A percentile compares a stretch with the other conserved stretches of the same genome.
phyloP scores from a whole-genome alignment of 2,113 vertebrate species.

The Ia io region DNA sequence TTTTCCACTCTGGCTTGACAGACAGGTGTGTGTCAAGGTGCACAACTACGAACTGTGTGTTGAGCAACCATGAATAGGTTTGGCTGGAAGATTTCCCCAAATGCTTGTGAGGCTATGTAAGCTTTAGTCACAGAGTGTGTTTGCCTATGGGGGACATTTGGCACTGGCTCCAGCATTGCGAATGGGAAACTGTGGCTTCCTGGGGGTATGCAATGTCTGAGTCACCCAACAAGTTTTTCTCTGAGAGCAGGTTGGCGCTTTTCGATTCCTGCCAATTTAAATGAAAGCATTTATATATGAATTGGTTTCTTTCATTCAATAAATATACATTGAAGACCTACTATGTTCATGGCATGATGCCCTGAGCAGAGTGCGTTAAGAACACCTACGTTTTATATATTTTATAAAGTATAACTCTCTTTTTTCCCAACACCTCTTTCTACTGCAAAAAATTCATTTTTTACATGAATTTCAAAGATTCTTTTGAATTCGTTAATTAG shows the following conservation, averaged over 20 bases:
- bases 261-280: not conserved
- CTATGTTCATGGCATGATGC: not conserved
- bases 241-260: not conserved
- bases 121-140: not conserved
- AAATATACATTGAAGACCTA: not conserved
- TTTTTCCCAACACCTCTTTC: not conserved
- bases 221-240: not conserved
- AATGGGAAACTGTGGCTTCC: not conserved
- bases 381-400: not conserved
- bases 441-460: slow-evolving; percentile 15
- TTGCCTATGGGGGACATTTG: not conserved
- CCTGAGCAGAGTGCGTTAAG: not conserved
- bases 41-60: not conserved
- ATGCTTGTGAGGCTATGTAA: not conserved
- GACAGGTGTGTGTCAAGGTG: not conserved
- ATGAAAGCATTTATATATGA: not conserved
- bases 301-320: not conserved
- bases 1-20: not conserved
- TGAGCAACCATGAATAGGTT: not conserved
- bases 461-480: slow-evolving; percentile 1
- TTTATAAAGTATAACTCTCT: not conserved
- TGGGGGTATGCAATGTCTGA: not conserved
- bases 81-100: not conserved
- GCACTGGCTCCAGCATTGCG: too few relatives aligned
- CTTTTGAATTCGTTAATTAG: not conserved